Base-by-base conservation (phyloP, 1,140 invertebrate species). In the Drosophila trapezifrons region DNA sequence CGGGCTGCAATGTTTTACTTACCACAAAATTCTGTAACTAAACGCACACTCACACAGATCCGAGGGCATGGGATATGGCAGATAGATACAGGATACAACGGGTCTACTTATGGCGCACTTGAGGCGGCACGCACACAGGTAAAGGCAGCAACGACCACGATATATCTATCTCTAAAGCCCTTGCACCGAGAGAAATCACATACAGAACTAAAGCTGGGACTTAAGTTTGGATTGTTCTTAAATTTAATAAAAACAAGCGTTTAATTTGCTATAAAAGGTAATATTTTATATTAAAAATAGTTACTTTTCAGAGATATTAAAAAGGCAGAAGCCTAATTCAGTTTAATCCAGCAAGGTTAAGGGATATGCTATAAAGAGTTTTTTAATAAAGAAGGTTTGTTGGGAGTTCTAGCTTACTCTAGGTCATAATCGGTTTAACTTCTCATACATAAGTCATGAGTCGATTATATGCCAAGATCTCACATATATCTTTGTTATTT, bases 11-110 rank as follows among this genome's bases (percentile, higher is more conserved):
- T 86, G 82, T 86, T 85, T 86, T 86, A 85, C 82, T 86, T 87
- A 82, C 82, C 82, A 87, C 82, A 86, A 86, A 82, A 86, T 78
- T 67, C 78, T 86, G 82, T 86, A 86, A 86, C 82, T 82, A 87
- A 82, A 87, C 83, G 76, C 83, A 46, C 42, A 35, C 25, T 37
- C 22, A 43, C 29, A 22, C 15, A n/a, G 62, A 25, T 18, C 13
- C 15, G 20, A 15, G 13, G 43, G 32, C 18, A 45, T 7, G 42
- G 4, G 59, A 63, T 63, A 32, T 42, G 60, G 60, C 37, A 58
- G 47, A 73, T 76, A 76, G 74, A 69, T 55, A 78, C 47, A 55
- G 72, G 77, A 80, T 79, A 80, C 62, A 73, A 51, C 59, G 59
- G 78, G 51, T 77, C 66, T 85, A 85, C 81, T 85, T 84, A 81